Evolutionary conservation across 2,797 vertebrate genomes (phyloP).

Genomic region (Scarus forsteni): DNA sequence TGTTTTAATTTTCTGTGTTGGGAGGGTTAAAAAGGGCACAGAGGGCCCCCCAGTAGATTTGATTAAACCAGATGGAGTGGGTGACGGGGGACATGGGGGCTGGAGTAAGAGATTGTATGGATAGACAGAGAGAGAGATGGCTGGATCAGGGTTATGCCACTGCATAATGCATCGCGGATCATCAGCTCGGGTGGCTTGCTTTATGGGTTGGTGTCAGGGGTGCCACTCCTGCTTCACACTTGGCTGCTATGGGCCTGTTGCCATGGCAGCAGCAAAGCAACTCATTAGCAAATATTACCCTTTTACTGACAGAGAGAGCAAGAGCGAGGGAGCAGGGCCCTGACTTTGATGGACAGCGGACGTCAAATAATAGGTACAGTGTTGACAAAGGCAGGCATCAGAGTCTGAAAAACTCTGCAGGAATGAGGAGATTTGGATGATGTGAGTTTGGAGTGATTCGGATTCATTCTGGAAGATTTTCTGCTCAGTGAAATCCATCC

Average conservation of each 20-base stretch:
- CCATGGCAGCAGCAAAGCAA: slow-evolving; percentile 75
- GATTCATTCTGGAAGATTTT: slow-evolving; percentile 35
- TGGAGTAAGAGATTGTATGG: slow-evolving; percentile 31
- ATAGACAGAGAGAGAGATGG: slow-evolving; percentile 13
- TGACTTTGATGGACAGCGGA: slow-evolving; percentile 60
- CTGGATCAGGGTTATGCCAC: slow-evolving; percentile 58
- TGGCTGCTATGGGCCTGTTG: slow-evolving; percentile 61
- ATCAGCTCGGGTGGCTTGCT: slow-evolving; percentile 56
- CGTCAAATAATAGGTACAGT: slow-evolving; percentile 47
- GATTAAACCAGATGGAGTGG: slow-evolving; percentile 65
- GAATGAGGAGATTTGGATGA: slow-evolving; percentile 15
- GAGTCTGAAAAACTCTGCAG: slow-evolving; percentile 28
- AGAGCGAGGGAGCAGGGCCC: background rate
- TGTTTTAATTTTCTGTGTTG: background rate
- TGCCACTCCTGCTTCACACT: slow-evolving; percentile 65
- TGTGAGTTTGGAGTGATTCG: slow-evolving; percentile 16
- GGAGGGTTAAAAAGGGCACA: slow-evolving; percentile 10
- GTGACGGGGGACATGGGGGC: slow-evolving; percentile 12
- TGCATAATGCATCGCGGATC: slow-evolving; percentile 76
- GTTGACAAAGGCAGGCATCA: slow-evolving; percentile 9
- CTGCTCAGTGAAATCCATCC: slow-evolving; percentile 24
- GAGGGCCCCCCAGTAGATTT: slow-evolving; percentile 30
- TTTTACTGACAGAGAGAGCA: slow-evolving; percentile 15
- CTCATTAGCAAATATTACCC: slow-evolving; percentile 75
- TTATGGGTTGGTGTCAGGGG: slow-evolving; percentile 69